Evolutionary conservation across 2,797 vertebrate genomes (phyloP).

Genomic region (Dallia pectoralis): DNA sequence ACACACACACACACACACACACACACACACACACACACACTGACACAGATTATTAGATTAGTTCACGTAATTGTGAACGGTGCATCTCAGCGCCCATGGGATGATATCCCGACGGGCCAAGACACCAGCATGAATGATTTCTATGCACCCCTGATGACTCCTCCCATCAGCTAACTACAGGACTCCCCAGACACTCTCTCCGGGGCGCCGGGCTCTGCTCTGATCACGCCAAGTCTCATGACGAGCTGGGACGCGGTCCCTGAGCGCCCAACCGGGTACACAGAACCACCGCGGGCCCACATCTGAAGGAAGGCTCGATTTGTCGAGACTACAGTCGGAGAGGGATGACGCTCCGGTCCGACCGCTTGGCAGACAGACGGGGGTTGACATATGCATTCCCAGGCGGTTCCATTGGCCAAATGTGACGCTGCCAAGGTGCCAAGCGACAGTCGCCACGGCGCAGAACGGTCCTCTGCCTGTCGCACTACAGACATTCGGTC

Average conservation of each 20-base stretch:
- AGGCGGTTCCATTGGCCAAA: slow-evolving; percentile 30
- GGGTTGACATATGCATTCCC: slow-evolving; percentile 15
- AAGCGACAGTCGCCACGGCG: slow-evolving; percentile 5
- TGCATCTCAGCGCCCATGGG: slow-evolving; percentile 11
- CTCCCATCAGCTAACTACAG: slow-evolving; percentile 9
- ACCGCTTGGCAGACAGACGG: slow-evolving; percentile 19
- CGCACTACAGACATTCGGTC: slow-evolving; percentile 3
- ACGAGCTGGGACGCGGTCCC: not conserved
- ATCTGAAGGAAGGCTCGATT: not conserved
- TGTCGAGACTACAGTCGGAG: slow-evolving; percentile 1
- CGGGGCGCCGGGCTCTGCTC: not conserved
- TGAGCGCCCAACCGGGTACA: not conserved
- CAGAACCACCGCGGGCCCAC: not conserved
- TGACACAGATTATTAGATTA: not conserved
- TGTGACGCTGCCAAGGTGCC: slow-evolving; percentile 16
- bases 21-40: slow-evolving; percentile 2
- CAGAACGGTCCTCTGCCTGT: slow-evolving; percentile 1
- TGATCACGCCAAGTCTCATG: slow-evolving; percentile 16
- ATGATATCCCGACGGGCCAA: slow-evolving; percentile 18
- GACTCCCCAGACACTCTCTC: slow-evolving; percentile 26
- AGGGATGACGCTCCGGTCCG: slow-evolving; percentile 17
- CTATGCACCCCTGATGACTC: slow-evolving; percentile 17
- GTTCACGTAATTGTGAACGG: slow-evolving; percentile 27
- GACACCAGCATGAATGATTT: slow-evolving; percentile 32
- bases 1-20: slow-evolving; percentile 5